A percentile compares a stretch with the other conserved stretches of the same genome.
phyloP scores from a whole-genome alignment of 2,113 vertebrate genomes.

The Lepus americanus region DNA sequence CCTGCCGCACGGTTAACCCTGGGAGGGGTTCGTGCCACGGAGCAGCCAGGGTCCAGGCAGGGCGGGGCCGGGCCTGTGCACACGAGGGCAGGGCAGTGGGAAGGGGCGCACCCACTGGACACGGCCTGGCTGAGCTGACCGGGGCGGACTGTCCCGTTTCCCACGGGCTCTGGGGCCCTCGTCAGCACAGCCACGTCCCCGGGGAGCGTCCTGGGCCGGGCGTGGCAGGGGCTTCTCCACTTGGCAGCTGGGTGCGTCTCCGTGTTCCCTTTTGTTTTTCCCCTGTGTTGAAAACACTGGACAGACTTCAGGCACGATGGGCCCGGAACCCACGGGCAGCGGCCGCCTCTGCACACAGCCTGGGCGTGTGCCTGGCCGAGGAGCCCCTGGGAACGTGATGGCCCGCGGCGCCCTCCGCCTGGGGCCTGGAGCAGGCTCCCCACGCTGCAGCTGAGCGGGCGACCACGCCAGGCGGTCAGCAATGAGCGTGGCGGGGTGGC shows the following conservation, averaged over 20 bases:
- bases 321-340: neutral
- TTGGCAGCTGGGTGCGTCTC: too few species aligned
- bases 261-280: fast-evolving
- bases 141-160: fast-evolving
- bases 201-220: neutral
- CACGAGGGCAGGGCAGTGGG: neutral
- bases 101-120: fast-evolving
- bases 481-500: too few species aligned
- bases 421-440: neutral
- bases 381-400: too few species aligned
- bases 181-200: too few species aligned
- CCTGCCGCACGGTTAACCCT: too few species aligned
- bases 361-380: neutral
- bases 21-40: fast-evolving
- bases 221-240: too few species aligned
- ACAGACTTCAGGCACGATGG: fast-evolving
- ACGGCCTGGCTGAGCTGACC: neutral
- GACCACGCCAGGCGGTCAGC: neutral
- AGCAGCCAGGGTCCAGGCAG: fast-evolving
- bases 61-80: too few species aligned
- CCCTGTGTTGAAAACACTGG: neutral
- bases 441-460: too few species aligned
- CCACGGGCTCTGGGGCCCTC: too few species aligned
- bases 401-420: neutral
- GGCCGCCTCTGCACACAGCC: neutral